These are phyloP conservation scores for Xenus cinereus DNA, from an alignment of 2,113 vertebrate genomes.

Conservation along the genomic window DNA sequence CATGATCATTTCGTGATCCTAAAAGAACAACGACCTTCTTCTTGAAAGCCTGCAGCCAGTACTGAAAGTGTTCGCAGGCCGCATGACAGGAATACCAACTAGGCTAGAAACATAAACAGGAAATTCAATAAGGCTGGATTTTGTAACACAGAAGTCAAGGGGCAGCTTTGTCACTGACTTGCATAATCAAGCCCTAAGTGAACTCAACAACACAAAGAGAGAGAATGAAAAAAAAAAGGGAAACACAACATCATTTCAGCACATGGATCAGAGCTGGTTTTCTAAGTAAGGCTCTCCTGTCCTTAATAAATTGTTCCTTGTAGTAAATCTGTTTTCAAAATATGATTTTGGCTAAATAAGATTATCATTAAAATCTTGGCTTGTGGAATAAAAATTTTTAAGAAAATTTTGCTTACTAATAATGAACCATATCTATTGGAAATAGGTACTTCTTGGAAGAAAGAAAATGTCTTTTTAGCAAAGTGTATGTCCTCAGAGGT, in stretches of 20 bases:
- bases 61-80: accelerated
- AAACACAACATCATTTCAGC: background rate
- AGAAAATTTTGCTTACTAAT: background rate
- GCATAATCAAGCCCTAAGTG: background rate
- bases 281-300: background rate
- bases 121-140: background rate
- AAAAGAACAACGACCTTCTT: background rate
- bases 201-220: background rate
- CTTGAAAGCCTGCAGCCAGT: background rate
- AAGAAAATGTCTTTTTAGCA: background rate
- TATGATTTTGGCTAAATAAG: background rate
- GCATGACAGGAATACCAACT: background rate
- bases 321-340: background rate
- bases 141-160: conserved; percentile 8
- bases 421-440: background rate
- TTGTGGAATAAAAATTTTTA: background rate
- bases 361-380: background rate
- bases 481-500: background rate
- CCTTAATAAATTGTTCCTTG: background rate
- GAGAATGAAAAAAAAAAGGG: background rate
- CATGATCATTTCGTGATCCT: conserved; percentile 7
- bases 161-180: conserved; percentile 7
- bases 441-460: background rate
- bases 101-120: background rate
- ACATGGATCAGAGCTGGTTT: background rate